Percentiles rank a stretch among this genome's conserved stretches.
Evolutionary conservation across 2,888 invertebrate species (phyloP).

Genomic region (Lepetodrilus schrolli): DNA sequence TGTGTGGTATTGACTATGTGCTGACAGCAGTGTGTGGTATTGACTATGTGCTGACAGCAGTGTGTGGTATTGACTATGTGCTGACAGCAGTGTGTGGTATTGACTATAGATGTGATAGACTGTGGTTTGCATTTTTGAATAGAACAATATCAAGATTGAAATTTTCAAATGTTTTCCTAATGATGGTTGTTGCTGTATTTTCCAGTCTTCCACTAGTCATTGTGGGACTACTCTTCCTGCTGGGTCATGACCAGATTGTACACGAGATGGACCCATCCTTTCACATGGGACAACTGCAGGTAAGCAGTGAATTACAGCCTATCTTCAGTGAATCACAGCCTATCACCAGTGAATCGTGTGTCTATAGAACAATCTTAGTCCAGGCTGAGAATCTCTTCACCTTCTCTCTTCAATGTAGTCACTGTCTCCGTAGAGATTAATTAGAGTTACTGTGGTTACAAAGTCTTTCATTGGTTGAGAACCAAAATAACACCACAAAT

Average conservation of each 20-base stretch:
- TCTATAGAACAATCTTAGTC: no score
- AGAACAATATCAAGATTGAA: no score
- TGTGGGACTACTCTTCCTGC: constrained; percentile 81
- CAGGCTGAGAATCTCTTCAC: not conserved
- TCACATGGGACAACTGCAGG: constrained; percentile 85
- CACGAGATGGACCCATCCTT: constrained; percentile 83
- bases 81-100: not conserved
- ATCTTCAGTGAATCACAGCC: not conserved
- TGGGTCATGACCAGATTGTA: constrained; percentile 77
- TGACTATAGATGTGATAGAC: no score
- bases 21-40: no score
- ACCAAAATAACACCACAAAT: no score
- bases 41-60: no score
- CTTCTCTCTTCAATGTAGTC: not conserved
- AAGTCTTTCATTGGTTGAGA: no score
- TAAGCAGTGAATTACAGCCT: no score
- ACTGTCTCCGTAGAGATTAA: not conserved
- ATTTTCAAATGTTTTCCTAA: not conserved
- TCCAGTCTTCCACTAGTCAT: constrained; percentile 80
- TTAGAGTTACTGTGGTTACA: no score
- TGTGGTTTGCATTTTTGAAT: no score
- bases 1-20: no score
- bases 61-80: not conserved
- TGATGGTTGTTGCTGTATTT: not conserved
- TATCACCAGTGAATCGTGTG: no score